These are phyloP conservation scores for Mormyrus proboscirostris DNA, from an alignment of 2,797 vertebrate genomes.

Conservation along the genomic window DNA sequence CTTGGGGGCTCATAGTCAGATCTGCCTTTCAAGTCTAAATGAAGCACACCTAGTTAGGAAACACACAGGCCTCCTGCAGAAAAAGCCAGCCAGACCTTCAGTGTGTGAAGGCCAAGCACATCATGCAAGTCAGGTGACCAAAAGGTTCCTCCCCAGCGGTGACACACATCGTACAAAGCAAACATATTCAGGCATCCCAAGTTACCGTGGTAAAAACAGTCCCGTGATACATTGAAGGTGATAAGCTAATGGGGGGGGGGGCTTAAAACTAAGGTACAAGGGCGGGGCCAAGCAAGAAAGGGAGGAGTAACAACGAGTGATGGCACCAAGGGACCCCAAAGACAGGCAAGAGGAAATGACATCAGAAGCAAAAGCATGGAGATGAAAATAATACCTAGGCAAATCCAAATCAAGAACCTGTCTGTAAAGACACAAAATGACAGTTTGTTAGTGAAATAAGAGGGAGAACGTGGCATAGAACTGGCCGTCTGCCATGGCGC, in stretches of 20 bases:
- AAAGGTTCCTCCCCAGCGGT: constrained; percentile 15
- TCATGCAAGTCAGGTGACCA: background rate
- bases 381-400: constrained; percentile 85
- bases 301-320: background rate
- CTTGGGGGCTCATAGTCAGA: background rate
- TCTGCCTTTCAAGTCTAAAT: background rate
- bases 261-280: constrained; percentile 31
- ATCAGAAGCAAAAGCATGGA: constrained; percentile 11
- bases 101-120: constrained; percentile 45
- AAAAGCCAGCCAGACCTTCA: constrained; percentile 40
- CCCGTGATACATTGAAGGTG: background rate
- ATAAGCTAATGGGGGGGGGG: constrained; percentile 25
- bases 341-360: constrained; percentile 17
- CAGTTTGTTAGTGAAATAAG: constrained; percentile 79
- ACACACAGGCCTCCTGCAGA: constrained; percentile 49
- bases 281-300: constrained; percentile 27
- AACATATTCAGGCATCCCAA: constrained; percentile 36
- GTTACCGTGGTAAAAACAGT: background rate
- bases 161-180: constrained; percentile 30
- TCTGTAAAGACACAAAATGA: constrained; percentile 95
- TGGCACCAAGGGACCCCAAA: constrained; percentile 5
- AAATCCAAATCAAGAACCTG: constrained; percentile 99
- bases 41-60: constrained; percentile 2
- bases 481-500: background rate
- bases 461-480: constrained; percentile 40